Conservation (phyloP, 2,113 vertebrate genomes). For the Gadus macrocephalus region DNA sequence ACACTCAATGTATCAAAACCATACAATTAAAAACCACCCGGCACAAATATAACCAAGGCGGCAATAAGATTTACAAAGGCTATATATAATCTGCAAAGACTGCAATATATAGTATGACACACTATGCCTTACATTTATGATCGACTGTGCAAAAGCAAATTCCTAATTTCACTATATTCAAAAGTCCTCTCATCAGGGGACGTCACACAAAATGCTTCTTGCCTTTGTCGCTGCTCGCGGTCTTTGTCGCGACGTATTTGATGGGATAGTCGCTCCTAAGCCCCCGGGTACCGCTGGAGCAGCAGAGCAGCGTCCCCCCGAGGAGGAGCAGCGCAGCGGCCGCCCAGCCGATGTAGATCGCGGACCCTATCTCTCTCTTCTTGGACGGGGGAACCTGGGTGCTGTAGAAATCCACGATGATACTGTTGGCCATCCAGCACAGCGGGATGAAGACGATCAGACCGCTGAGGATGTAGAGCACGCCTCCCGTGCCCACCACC, state of each 20-base stretch:
- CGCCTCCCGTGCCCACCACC: slow-evolving; percentile 79
- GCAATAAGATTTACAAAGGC: neutral
- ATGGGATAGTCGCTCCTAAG: slow-evolving; percentile 59
- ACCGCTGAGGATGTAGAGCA: slow-evolving; percentile 79
- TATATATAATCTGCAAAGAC: neutral
- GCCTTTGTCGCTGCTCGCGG: slow-evolving; percentile 76
- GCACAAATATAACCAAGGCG: too few relatives aligned
- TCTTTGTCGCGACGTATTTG: slow-evolving; percentile 80
- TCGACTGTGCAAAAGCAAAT: neutral
- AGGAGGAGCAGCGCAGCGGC: slow-evolving; percentile 81
- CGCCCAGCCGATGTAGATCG: slow-evolving; percentile 93
- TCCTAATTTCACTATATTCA: neutral
- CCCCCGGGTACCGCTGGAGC: slow-evolving; percentile 22
- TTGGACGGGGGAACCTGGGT: slow-evolving; percentile 69
- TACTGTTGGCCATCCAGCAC: slow-evolving; percentile 90
- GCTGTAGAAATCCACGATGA: slow-evolving; percentile 87
- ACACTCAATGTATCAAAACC: too few relatives aligned
- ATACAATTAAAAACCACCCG: too few relatives aligned
- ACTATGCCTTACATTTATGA: neutral
- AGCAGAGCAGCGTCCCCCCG: slow-evolving; percentile 73
- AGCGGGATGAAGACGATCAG: slow-evolving; percentile 83
- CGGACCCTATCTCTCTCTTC: slow-evolving; percentile 89
- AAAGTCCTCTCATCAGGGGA: neutral
- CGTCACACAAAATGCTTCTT: slow-evolving; percentile 88
- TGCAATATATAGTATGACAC: neutral